phyloP scores from a whole-genome alignment of 2,888 invertebrate species.

The Apotomis betuletana region DNA sequence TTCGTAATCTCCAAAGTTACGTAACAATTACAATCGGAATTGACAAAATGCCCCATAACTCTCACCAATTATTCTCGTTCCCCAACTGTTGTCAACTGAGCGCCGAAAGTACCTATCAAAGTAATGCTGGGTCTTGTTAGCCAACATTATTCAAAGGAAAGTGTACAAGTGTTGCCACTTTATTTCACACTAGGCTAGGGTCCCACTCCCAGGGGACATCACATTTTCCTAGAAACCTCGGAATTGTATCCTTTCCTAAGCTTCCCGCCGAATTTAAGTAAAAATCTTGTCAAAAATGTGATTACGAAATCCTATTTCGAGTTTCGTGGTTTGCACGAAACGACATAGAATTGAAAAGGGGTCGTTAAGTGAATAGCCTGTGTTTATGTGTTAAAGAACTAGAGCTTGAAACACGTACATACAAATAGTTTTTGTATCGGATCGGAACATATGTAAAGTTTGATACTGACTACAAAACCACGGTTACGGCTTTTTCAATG shows the following conservation, averaged over 20 bases:
- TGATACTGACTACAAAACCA: too few relatives aligned
- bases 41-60: not conserved
- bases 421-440: too few relatives aligned
- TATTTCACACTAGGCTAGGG: constrained; percentile 24
- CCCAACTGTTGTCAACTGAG: not conserved
- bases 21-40: not conserved
- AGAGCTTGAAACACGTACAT: too few relatives aligned
- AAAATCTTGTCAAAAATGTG: constrained; percentile 15
- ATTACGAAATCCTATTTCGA: constrained; percentile 18
- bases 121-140: constrained; percentile 19
- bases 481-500: too few relatives aligned
- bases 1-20: too few relatives aligned
- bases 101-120: not conserved
- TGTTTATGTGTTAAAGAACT: too few relatives aligned
- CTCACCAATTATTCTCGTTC: constrained; percentile 13
- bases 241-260: constrained; percentile 29
- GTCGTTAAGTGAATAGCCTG: not conserved
- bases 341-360: not conserved
- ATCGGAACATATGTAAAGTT: too few relatives aligned
- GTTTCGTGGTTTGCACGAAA: not conserved
- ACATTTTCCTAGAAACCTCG: constrained; percentile 18
- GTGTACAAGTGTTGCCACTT: constrained; percentile 30
- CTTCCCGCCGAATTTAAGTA: constrained; percentile 11
- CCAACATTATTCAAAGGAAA: constrained; percentile 22
- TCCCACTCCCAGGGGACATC: constrained; percentile 17